Evolutionary conservation across 2,888 invertebrate species (phyloP), one percentile per base, ranked within the genome.

Genomic region (Drosophila recens): DNA sequence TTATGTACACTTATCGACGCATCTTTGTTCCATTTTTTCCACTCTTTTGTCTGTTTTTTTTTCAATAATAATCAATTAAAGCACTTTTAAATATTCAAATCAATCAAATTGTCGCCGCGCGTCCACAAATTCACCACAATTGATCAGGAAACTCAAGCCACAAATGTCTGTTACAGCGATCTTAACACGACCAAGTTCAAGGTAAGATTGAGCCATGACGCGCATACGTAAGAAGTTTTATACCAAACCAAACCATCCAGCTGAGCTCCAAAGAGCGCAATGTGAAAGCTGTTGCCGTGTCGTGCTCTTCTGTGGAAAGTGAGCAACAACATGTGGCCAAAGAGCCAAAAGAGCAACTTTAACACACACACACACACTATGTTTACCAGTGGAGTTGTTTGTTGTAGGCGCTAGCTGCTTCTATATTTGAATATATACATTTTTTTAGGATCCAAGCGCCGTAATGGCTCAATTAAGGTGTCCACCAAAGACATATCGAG

Each of bases 181-280:
- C 84, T 82, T 73, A 67, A 72, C 90, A 80, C 90, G 86, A 90
- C 84, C 92, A 92, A 92, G 92, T 92, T 92, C 92, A 92, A 92
- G 92, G 92, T 92, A 92, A 91, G 89, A 90, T 92, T 92, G 86
- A 92, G 86, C 91, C 91, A 90, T 91, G 91, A 90, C 91, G 89
- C 81, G 91, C 91, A 91, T 91, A 91, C 90, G 87, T 90, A 92
- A 92, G 91, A 92, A 91, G 91, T 91, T 92, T 90, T 92, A 92
- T 92, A 92, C 91, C 85, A 75, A 73, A 65, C 56, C 63, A 42
- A 73, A 66, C 56, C 63, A 42, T 56, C 45, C 70, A 67, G 63
- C 71, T 57, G 59, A 30, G 30, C 59, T 56, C 27, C 65, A 45
- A 87, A 89, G 89, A 84, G 89, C 61, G 70, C 66, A 40, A 65